Percentiles rank a stretch among this genome's conserved stretches.
These are phyloP conservation scores for Macaca fascicularis DNA, from an alignment of 2,113 vertebrate genomes.

Conservation along the genomic window T2T-MFA8v1.1 NC_088379.1:121050501-121051000, in stretches of 20 bases:
- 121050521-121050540: not conserved
- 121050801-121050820: not conserved
- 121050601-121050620: not conserved
- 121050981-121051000: not conserved
- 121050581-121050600: not conserved
- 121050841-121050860: not conserved
- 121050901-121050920: not conserved
- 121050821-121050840: not conserved
- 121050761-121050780: not conserved
- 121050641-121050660: not conserved
- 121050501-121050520: not conserved
- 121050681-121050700: not conserved
- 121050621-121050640: not conserved
- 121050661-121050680: not conserved
- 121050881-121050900: not conserved
- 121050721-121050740: not conserved
- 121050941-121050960: not conserved
- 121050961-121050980: not conserved
- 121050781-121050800: not conserved
- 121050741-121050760: not conserved
- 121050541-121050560: not conserved
- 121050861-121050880: not conserved
- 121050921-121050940: too few relatives aligned
- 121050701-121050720: not conserved
- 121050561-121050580: not conserved